Conservation (phyloP, 1,140 invertebrate species). For the Drosophila quadrilineata region DNA sequence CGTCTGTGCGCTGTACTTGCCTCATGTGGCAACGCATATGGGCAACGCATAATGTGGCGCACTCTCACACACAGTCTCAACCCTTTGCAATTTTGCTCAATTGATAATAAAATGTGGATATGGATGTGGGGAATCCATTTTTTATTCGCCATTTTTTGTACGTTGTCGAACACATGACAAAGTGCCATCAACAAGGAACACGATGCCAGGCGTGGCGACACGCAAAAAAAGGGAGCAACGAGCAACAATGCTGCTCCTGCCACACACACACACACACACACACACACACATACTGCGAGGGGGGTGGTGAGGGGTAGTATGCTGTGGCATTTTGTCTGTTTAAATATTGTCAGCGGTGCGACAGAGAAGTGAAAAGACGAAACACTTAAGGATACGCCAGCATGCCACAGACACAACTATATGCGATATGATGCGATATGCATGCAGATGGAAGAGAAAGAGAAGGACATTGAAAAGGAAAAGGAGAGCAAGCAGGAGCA, state of each 20-base stretch:
- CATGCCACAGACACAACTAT: not conserved
- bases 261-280: conserved; percentile 2
- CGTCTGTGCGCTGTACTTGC: too few species aligned
- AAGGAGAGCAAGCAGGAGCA: not conserved
- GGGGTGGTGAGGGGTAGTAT: not conserved
- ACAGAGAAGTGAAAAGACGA: conserved; percentile 10
- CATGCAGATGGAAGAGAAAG: conserved; percentile 1
- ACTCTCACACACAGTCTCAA: conserved; percentile 52
- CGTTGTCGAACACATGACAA: conserved; percentile 74
- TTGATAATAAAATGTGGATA: conserved; percentile 22
- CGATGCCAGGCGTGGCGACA: conserved; percentile 15
- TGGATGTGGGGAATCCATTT: conserved; percentile 44
- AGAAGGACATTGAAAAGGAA: conserved; percentile 1
- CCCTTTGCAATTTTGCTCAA: conserved; percentile 67
- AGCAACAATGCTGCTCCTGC: conserved; percentile 8
- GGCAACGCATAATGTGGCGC: too few species aligned
- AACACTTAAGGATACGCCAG: conserved; percentile 4
- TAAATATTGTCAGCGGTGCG: conserved; percentile 24
- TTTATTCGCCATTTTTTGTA: conserved; percentile 77
- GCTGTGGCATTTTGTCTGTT: conserved; percentile 5
- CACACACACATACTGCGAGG: not conserved
- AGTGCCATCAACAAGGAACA: conserved; percentile 68
- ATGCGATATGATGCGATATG: conserved; percentile 5
- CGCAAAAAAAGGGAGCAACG: not conserved
- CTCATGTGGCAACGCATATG: too few species aligned